Conservation (phyloP, 2,113 vertebrate genomes). For the Centropristis striata region DNA sequence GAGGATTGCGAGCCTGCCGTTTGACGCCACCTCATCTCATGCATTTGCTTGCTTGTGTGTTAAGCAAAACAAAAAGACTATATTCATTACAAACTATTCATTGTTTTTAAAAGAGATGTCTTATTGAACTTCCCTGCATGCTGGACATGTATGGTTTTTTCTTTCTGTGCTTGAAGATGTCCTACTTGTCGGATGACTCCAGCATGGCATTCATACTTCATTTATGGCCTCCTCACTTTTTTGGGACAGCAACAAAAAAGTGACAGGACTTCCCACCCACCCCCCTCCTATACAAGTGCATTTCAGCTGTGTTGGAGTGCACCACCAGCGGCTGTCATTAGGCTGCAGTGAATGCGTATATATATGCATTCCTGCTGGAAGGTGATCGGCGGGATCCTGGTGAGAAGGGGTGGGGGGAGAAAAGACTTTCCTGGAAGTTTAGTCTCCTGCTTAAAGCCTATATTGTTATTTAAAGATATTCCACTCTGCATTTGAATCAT, state of each 20-base stretch:
- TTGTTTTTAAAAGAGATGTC: constrained; percentile 86
- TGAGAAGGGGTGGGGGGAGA: constrained; percentile 65
- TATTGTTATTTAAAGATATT: constrained; percentile 88
- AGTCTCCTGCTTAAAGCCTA: constrained; percentile 89
- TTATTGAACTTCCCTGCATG: constrained; percentile 97
- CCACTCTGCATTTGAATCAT: constrained; percentile 91
- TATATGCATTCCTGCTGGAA: constrained; percentile 88
- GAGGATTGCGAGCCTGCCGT: constrained; percentile 91
- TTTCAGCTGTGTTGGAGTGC: constrained; percentile 90
- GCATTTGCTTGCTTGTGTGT: constrained; percentile 92
- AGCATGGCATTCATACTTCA: constrained; percentile 98
- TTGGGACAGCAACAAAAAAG: constrained; percentile 95
- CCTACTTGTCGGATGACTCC: constrained; percentile 90
- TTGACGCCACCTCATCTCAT: constrained; percentile 96
- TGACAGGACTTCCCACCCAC: constrained; percentile 87
- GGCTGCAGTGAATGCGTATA: constrained; percentile 86
- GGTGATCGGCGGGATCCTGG: constrained; percentile 88
- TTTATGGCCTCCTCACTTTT: constrained; percentile 95
- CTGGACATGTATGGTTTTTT: constrained; percentile 98
- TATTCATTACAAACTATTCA: constrained; percentile 80
- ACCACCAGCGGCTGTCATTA: constrained; percentile 88
- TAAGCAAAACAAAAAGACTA: constrained; percentile 93
- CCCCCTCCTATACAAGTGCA: constrained; percentile 85
- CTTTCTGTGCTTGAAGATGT: constrained; percentile 92
- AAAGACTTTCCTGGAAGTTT: constrained; percentile 84